These are phyloP conservation scores for Lasioglossum zephyrum DNA, from an alignment of 2,888 invertebrate genomes.

Conservation along the genomic window DNA sequence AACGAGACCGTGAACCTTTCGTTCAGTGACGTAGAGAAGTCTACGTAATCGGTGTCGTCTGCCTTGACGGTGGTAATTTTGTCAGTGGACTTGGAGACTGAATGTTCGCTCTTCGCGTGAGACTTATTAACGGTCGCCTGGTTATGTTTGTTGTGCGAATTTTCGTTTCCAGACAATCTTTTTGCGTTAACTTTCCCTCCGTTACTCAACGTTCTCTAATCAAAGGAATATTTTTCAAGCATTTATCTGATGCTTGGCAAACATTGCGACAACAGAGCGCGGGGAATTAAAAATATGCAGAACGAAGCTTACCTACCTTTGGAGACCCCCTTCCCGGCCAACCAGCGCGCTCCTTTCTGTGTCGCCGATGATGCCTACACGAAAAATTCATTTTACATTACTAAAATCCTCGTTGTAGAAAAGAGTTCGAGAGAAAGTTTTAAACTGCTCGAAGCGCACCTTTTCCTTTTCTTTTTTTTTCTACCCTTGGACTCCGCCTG, in stretches of 20 bases:
- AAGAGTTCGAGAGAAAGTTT: neutral
- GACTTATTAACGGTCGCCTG: neutral
- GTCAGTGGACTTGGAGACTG: neutral
- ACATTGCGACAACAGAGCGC: neutral
- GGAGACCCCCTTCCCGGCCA: conserved; percentile 32
- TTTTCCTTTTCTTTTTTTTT: conserved; percentile 59
- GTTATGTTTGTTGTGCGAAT: conserved; percentile 3
- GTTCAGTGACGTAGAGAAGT: conserved; percentile 21
- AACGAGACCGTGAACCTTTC: neutral
- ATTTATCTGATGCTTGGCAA: conserved; percentile 32
- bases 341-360: conserved; percentile 1
- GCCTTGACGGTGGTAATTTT: conserved; percentile 21
- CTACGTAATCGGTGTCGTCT: conserved; percentile 45
- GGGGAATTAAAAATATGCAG: neutral
- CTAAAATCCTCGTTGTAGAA: neutral
- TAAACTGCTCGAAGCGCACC: conserved; percentile 14
- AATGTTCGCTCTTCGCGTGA: neutral
- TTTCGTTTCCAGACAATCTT: conserved; percentile 3
- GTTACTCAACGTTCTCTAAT: conserved; percentile 38
- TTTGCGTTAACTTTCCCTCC: conserved; percentile 1
- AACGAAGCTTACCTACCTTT: conserved; percentile 67
- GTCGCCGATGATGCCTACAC: conserved; percentile 29
- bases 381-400: neutral
- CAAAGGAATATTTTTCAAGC: conserved; percentile 25
- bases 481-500: conserved; percentile 26